Conservation (phyloP, 2,113 vertebrate species). For the Oxyura jamaicensis region DNA sequence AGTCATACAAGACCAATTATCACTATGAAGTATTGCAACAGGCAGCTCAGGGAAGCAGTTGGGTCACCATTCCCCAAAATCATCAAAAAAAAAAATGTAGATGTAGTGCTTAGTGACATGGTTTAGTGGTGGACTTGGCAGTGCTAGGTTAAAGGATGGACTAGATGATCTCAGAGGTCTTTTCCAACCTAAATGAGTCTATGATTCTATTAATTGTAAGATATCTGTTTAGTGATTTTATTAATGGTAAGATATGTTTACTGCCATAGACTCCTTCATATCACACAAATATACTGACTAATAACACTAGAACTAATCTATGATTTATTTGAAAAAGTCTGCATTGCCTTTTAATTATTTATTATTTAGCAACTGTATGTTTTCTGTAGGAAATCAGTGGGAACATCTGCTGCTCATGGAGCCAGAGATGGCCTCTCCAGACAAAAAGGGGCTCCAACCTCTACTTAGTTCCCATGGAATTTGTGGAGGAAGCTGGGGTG, state of each 20-base stretch:
- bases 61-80: too few species aligned
- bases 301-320: background rate
- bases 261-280: background rate
- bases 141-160: too few species aligned
- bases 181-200: too few species aligned
- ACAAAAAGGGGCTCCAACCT: background rate
- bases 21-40: too few species aligned
- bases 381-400: background rate
- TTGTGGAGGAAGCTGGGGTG: background rate
- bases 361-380: background rate
- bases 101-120: too few species aligned
- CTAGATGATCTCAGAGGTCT: too few species aligned
- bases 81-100: too few species aligned
- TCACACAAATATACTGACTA: background rate
- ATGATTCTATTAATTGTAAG: background rate
- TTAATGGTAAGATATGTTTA: background rate
- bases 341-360: background rate
- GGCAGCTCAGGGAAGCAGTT: too few species aligned
- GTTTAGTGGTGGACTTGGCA: too few species aligned
- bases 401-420: background rate
- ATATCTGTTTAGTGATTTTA: background rate
- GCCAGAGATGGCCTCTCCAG: background rate
- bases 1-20: background rate
- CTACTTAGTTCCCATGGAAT: accelerated
- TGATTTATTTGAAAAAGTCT: background rate